phyloP scores from a whole-genome alignment of 2,113 vertebrate genomes.

The Athene cunicularia region DNA sequence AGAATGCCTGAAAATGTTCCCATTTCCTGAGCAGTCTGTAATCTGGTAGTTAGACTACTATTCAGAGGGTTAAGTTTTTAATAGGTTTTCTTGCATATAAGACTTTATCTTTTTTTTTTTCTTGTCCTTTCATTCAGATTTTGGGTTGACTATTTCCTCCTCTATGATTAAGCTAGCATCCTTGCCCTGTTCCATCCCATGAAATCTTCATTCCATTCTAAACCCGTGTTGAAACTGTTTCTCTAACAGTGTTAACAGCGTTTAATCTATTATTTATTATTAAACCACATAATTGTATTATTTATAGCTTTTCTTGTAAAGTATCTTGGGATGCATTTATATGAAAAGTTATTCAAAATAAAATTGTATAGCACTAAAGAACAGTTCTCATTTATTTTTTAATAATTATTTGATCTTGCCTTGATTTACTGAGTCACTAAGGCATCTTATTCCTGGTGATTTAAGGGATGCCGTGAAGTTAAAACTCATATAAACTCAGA shows the following conservation, averaged over 20 bases:
- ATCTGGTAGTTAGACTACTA: not conserved
- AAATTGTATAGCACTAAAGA: constrained; percentile 34
- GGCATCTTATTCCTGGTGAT: constrained; percentile 44
- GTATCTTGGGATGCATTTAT: constrained; percentile 19
- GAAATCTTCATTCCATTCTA: not conserved
- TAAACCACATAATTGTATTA: constrained; percentile 43
- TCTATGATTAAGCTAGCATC: not conserved
- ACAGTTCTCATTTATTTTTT: constrained; percentile 60
- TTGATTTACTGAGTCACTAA: constrained; percentile 59
- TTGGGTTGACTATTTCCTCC: not conserved
- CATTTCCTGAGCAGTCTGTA: not conserved
- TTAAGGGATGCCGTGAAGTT: constrained; percentile 46
- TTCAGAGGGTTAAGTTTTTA: not conserved
- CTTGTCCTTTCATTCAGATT: not conserved
- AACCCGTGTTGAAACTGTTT: not conserved
- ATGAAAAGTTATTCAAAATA: constrained; percentile 26
- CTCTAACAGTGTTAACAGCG: not conserved
- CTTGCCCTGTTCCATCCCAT: not conserved
- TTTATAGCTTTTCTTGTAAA: constrained; percentile 42
- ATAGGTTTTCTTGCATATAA: not conserved
- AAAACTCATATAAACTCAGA: constrained; percentile 43
- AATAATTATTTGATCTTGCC: constrained; percentile 56
- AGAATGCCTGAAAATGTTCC: not conserved
- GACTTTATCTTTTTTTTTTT: not conserved
- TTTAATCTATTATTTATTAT: constrained; percentile 62